These are phyloP conservation scores for Daphoenositta chrysoptera DNA, from an alignment of 2,113 vertebrate species.

Conservation along the genomic window DNA sequence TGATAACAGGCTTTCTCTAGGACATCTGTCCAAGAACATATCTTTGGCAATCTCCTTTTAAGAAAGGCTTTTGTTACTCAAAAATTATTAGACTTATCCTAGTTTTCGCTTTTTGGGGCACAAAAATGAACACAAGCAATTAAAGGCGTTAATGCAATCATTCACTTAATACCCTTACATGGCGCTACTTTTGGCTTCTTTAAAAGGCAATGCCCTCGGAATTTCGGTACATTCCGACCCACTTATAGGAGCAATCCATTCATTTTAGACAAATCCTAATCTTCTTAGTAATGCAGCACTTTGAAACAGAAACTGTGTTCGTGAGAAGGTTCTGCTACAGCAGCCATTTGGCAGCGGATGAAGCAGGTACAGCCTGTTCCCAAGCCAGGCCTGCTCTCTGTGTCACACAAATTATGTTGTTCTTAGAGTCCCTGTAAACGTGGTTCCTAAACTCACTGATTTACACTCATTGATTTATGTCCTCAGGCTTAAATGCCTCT, in stretches of 20 bases:
- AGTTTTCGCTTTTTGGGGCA: not conserved
- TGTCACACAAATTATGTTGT: not conserved
- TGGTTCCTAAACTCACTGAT: not conserved
- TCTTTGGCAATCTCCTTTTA: not conserved
- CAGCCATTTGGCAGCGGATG: rapidly evolving
- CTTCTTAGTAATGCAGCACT: conserved; percentile 26
- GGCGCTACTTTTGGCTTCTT: conserved; percentile 26
- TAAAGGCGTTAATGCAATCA: not conserved
- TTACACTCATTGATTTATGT: not conserved
- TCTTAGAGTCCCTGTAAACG: not conserved
- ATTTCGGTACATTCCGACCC: conserved; percentile 61
- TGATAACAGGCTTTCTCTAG: not conserved
- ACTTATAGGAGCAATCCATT: conserved; percentile 53
- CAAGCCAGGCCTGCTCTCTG: not conserved
- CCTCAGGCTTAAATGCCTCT: not conserved
- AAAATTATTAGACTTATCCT: not conserved
- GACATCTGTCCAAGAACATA: not conserved
- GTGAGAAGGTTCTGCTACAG: not conserved
- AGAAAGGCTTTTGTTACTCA: not conserved
- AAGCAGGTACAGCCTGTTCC: not conserved
- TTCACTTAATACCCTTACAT: not conserved
- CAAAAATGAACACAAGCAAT: not conserved
- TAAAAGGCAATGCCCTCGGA: conserved; percentile 33
- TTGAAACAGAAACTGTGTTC: not conserved
- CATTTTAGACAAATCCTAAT: conserved; percentile 41